Evolutionary conservation across 92 coral and sea anemone genomes (phyloP), one percentile per base, ranked within the genome.

Genomic region (Zoanthus gigantus): DNA sequence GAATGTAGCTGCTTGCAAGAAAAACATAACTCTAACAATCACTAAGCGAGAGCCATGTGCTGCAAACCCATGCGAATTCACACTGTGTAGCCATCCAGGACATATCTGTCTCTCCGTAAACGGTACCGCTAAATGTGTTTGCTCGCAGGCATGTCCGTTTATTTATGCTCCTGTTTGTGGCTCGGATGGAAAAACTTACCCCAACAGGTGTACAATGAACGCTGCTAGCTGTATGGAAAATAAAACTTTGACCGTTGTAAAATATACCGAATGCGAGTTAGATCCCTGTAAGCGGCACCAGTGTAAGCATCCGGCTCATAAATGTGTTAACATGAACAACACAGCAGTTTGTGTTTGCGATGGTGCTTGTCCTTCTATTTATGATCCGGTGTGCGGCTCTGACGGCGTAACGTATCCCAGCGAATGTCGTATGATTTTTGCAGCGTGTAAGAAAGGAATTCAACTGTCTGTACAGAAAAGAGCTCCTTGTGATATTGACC

Each of bases 361-460:
- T 45, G 78, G 61, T 60, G 86, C 78, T 15, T 91, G 93, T 71
- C 89, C 91, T 4, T 31, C 71, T 52, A 83, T 87, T 44, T 88
- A 45, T 54, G 86, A 82, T 9, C 99, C 99, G 29, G 96, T 97
- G 9, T 97, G 99, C 86, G 99, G 95, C 31, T 93, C 98, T 2
- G 98, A 97, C 87, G 94, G 93, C 78, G 88, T 82, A 10, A 89
- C 95, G 17, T 97, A 97, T 79, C 89, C 90, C 32, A 97, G 89
- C 32, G 96, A 88, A 71, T 97, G 99, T 50, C 69, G 47, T 2
- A 78, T 97, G 93, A 79, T 81, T 68, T 82, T 88, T 28, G 90
- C 85, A 10, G 83, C 92, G 5, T 97, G 99, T 44, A 78, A 87
- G 61, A 84, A 93, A 85, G 94, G 87, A 42, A 73, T 30, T 28